phyloP scores from a whole-genome alignment of 2,797 vertebrate genomes.

The Malacoraja senta region DNA sequence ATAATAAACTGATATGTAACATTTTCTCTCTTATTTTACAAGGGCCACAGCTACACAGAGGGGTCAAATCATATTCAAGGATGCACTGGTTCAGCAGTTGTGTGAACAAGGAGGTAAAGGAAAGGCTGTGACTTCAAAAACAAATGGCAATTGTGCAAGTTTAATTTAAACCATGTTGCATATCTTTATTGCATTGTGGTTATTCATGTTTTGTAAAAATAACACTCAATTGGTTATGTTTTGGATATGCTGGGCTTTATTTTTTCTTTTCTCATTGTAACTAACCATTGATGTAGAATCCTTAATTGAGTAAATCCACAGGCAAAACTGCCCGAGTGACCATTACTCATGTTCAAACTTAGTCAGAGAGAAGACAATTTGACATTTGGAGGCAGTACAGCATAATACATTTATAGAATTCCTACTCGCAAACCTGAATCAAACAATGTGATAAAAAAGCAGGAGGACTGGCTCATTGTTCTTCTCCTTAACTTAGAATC shows the following conservation, averaged over 20 bases:
- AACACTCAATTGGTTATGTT: not conserved
- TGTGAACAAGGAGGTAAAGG: conserved; percentile 96
- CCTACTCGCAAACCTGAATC: not conserved
- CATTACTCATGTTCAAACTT: not conserved
- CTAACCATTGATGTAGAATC: not conserved
- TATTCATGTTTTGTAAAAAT: not conserved
- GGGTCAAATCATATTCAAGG: conserved; percentile 98
- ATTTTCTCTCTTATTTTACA: conserved; percentile 39
- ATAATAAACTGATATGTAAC: not conserved
- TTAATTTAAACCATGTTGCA: not conserved
- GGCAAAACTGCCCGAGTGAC: not conserved
- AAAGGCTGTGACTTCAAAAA: not conserved
- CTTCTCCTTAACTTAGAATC: not conserved
- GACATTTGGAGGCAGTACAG: not conserved
- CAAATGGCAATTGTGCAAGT: not conserved
- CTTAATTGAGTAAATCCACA: not conserved
- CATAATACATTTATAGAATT: not conserved
- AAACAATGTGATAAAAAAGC: not conserved
- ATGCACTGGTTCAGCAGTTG: conserved; percentile 90
- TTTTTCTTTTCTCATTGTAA: not conserved
- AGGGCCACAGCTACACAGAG: conserved; percentile 92
- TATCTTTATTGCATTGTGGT: not conserved
- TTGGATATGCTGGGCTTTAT: not conserved
- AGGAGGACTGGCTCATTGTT: not conserved
- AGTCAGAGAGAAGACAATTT: not conserved